A percentile compares a stretch with the other conserved stretches of the same genome.
phyloP scores from a whole-genome alignment of 2,113 vertebrate species.

The Petrocephalus microphthalmus region DNA sequence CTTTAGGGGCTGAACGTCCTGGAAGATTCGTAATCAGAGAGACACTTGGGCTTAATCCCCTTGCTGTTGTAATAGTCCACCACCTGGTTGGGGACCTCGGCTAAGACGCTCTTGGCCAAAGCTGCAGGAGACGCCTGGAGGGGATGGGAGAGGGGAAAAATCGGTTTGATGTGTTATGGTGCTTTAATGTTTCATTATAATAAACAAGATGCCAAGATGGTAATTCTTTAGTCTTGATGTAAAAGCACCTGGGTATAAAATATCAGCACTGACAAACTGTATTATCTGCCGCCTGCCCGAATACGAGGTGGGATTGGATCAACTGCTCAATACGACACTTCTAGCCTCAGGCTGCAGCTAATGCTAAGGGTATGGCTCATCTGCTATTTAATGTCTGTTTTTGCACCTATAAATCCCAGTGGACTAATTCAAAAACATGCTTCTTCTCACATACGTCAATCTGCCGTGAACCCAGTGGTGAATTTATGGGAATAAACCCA shows the following conservation, averaged over 20 bases:
- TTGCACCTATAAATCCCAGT: not conserved
- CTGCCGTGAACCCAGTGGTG: not conserved
- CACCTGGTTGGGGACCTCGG: constrained; percentile 97
- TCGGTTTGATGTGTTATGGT: not conserved
- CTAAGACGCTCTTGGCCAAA: constrained; percentile 93
- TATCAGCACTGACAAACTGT: not conserved
- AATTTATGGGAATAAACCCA: not conserved
- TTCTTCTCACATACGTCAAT: not conserved
- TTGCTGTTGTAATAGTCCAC: constrained; percentile 99
- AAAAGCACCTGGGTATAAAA: not conserved
- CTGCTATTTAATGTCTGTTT: not conserved
- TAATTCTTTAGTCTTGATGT: not conserved
- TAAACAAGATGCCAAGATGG: not conserved
- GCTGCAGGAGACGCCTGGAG: constrained; percentile 90
- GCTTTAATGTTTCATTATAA: not conserved
- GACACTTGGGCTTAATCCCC: constrained; percentile 93
- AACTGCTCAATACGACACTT: not conserved
- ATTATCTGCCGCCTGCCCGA: not conserved
- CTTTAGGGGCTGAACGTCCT: constrained; percentile 87
- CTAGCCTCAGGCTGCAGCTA: not conserved
- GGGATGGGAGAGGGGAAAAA: constrained; percentile 28
- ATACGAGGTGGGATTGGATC: not conserved
- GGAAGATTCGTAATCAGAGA: constrained; percentile 91
- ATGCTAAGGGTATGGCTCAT: not conserved
- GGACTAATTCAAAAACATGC: not conserved